A percentile compares a stretch with the other conserved stretches of the same genome.
phyloP scores from a whole-genome alignment of 2,113 vertebrate genomes.

The Chascanopsetta lugubris region DNA sequence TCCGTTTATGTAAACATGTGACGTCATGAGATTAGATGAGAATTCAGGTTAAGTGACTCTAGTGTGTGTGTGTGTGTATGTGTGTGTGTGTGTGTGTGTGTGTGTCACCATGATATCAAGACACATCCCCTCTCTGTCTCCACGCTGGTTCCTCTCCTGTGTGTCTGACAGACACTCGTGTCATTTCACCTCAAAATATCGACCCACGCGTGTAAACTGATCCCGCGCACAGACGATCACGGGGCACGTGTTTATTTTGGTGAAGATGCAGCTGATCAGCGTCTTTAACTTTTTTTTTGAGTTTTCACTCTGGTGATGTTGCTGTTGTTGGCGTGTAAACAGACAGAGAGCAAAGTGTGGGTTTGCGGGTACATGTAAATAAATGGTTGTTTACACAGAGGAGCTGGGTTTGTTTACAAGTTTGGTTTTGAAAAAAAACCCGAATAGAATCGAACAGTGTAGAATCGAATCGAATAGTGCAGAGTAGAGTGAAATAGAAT shows the following conservation, averaged over 20 bases:
- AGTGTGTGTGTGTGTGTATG: too few species aligned
- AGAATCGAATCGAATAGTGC: neutral
- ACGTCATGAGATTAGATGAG: too few species aligned
- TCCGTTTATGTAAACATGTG: too few species aligned
- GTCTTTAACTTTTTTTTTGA: too few species aligned
- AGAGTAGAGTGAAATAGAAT: neutral
- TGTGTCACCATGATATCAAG: conserved; percentile 50
- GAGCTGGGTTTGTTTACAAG: neutral
- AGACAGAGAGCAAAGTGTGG: neutral
- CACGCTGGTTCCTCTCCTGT: conserved; percentile 48
- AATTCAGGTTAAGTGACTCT: too few species aligned
- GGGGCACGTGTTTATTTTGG: conserved; percentile 76
- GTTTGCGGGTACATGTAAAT: conserved; percentile 9
- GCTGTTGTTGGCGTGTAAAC: conserved; percentile 56
- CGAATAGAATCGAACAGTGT: neutral
- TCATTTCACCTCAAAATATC: conserved; percentile 78
- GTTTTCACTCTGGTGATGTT: too few species aligned
- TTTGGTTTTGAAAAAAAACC: conserved; percentile 17
- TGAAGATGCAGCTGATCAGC: conserved; percentile 59
- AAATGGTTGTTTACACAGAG: conserved; percentile 20
- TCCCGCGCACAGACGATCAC: conserved; percentile 70
- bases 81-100: too few species aligned
- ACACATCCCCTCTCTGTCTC: conserved; percentile 35
- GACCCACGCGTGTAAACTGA: conserved; percentile 74
- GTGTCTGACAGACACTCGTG: conserved; percentile 68